These are phyloP conservation scores for Lepidurus packardi DNA, from an alignment of 1,140 invertebrate species.

Conservation along the genomic window DNA sequence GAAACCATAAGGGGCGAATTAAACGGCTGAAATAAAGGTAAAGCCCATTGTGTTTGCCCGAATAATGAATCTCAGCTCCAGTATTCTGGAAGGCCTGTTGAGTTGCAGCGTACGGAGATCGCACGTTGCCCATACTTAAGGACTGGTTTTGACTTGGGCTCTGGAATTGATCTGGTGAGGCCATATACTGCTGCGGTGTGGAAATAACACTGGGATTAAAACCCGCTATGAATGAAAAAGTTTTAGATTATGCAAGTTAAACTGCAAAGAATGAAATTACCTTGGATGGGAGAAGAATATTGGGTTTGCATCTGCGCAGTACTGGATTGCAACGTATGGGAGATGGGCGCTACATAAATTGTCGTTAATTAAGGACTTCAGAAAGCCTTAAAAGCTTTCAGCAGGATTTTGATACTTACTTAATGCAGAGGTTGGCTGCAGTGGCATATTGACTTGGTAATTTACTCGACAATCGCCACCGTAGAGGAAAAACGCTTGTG, in stretches of 20 bases:
- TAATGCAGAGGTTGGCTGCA: not conserved
- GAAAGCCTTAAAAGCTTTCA: not conserved
- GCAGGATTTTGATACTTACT: not conserved
- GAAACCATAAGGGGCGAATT: constrained; percentile 71
- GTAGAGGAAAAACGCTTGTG: constrained; percentile 85
- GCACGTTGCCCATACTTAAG: constrained; percentile 35
- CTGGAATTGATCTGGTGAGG: not conserved
- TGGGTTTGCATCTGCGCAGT: not conserved
- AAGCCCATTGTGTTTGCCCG: constrained; percentile 85
- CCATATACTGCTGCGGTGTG: constrained; percentile 38
- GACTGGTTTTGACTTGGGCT: not conserved
- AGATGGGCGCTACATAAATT: not conserved
- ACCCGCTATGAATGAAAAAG: constrained; percentile 34
- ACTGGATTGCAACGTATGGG: not conserved
- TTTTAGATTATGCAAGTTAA: not conserved
- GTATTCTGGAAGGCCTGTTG: constrained; percentile 32
- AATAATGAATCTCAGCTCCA: constrained; percentile 53
- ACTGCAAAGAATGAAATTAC: not conserved
- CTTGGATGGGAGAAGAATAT: constrained; percentile 1
- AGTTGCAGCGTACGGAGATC: constrained; percentile 34
- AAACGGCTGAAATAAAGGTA: constrained; percentile 85
- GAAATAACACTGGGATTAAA: constrained; percentile 43
- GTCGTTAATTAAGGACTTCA: not conserved
- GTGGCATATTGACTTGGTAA: constrained; percentile 40
- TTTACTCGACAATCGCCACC: constrained; percentile 60